These are phyloP conservation scores for Chionomys nivalis DNA, from an alignment of 2,113 vertebrate genomes.

Conservation along the genomic window DNA sequence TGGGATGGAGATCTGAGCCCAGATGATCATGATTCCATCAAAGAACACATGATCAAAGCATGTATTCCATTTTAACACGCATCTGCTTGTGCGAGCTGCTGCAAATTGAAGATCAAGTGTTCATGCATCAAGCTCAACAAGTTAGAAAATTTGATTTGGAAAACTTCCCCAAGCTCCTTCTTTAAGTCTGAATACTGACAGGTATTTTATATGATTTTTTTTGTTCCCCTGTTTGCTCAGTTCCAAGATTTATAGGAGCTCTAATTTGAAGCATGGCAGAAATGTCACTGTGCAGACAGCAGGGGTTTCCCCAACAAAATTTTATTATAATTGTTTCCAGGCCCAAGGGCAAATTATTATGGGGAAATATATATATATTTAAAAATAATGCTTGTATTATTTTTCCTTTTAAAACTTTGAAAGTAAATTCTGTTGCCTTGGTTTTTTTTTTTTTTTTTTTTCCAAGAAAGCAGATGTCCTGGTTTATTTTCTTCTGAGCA, in stretches of 20 bases:
- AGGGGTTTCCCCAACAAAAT: constrained; percentile 59
- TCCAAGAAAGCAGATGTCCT: background rate
- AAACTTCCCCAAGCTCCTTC: constrained; percentile 29
- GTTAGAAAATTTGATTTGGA: constrained; percentile 56
- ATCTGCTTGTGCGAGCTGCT: background rate
- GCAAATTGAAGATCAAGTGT: constrained; percentile 21
- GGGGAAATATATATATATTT: constrained; percentile 52
- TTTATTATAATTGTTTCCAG: constrained; percentile 77
- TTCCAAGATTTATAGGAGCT: constrained; percentile 68
- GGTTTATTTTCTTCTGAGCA: constrained; percentile 31
- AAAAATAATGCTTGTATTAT: constrained; percentile 25
- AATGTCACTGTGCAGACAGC: constrained; percentile 64
- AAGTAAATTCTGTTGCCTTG: constrained; percentile 41
- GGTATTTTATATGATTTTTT: constrained; percentile 65
- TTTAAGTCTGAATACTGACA: constrained; percentile 54
- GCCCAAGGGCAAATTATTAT: constrained; percentile 48
- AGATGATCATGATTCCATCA: constrained; percentile 44
- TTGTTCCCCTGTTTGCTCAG: constrained; percentile 67
- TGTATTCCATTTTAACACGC: constrained; percentile 14
- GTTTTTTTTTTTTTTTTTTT: constrained; percentile 19
- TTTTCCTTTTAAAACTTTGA: constrained; percentile 60
- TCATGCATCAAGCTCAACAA: background rate
- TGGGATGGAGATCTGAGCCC: background rate
- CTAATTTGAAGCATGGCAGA: constrained; percentile 68
- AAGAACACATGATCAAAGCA: background rate